Evolutionary conservation across 64 coral and sea anemone species (phyloP), one percentile per base, ranked within the genome.

Genomic region (Trachythela sp.): DNA sequence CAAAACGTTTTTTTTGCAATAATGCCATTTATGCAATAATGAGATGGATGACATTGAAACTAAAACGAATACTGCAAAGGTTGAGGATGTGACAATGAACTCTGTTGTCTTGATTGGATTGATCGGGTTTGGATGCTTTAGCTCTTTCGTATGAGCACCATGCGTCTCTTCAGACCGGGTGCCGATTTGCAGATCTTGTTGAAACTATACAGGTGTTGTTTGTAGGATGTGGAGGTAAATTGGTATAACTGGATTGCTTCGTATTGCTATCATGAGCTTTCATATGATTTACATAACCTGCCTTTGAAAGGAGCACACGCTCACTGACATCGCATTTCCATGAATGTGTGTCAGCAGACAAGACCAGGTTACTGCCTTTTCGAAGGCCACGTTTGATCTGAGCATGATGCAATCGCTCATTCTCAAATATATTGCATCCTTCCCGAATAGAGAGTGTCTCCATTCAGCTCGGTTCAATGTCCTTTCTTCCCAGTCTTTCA

Each of bases 181-280:
- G 85, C 22, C 40, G 24, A 86, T 86, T 86, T 86, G 45, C 85
- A 86, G 85, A 86, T 43, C 24, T 86, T 54, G 33, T 86, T 86
- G 48, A 54, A 20, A 86, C 40, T 40, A 84, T 2, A 84, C 39
- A 84, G 36, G 83, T 84, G 38, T 45, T 31, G 27, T 37, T 20
- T 20, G 36, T 31, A 84, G 83, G 83, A 31, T 8, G 36, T 38
- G 38, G 35, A 41, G 83, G 35, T 37, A 84, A 40, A 40, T 15
- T 42, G 13, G 39, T 2, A 40, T 17, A 84, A 84, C 18, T 40
- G 36, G 24, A 39, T 48, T 86, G 43, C 26, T 39, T 43, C 50
- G 45, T 4, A 86, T 20, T 26, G 50, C 29, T 86, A 48, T 17
- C 48, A 34, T 86, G 0, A 48, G 41, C 45, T 86, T 86, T 86